Base-by-base conservation (phyloP, 2,113 vertebrate genomes). In the Callithrix jacchus region DNA sequence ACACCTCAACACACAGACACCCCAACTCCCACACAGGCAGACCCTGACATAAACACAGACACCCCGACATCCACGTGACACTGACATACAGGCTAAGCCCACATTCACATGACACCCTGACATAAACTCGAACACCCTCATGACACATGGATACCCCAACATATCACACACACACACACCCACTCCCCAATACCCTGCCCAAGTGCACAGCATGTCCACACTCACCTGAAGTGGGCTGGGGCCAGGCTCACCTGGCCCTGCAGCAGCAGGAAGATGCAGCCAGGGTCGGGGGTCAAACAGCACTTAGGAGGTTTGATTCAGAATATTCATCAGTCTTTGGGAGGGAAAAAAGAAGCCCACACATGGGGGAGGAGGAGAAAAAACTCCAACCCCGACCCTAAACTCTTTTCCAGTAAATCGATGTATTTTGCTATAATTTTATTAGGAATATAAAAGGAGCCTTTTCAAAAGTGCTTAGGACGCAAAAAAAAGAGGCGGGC, bases 361-460 rank as follows among this genome's bases (percentile, higher is more conserved):
- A 88, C 92, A 8, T 45, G 45, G 45, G 92, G 84, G 94, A 80
- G 96, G 95, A 95, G 96, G 91, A 91, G 45, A 76, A 21, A 35
- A 56, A n/a, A 56, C 92, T 94, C 96, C 95, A 97, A 96, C 93
- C 96, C 95, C 93, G 68, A 97, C 97, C 98, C 98, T 97, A 95
- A 96, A 98, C 93, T 98, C 98, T 99, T 99, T 99, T 99, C 99
- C 99, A 99, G 99, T 99, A 99, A 99, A 99, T 99, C 98, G 98
- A 99, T 99, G 98, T 98, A 99, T 99, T 99, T 99, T 98, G 98
- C 98, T 99, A 98, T 99, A 99, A 99, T 99, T 99, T 99, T 99
- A 99, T 99, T 99, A 99, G 99, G 99, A 99, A 99, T 99, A 99
- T 99, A 99, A 99, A 99, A 99, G 99, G 99, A 99, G 99, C 99